Percentiles rank a stretch among this genome's conserved stretches.
Conservation (phyloP, 2,888 invertebrate genomes). For the Polymixis lichenea region DNA sequence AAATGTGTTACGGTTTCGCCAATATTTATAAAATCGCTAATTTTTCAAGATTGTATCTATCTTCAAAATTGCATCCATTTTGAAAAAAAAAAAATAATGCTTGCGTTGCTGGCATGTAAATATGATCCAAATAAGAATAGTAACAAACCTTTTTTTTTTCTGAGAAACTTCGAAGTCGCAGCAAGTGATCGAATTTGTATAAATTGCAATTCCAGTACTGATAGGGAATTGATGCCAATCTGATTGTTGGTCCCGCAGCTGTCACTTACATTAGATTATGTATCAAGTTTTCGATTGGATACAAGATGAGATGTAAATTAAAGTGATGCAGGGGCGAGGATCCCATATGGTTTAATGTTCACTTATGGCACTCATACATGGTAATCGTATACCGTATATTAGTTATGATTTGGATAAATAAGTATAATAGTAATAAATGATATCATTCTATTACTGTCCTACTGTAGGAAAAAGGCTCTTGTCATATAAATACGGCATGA, state of each 20-base stretch:
- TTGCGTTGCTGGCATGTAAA: neutral
- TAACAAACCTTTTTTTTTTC: slow-evolving; percentile 34
- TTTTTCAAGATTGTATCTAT: too few species aligned
- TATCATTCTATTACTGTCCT: too few species aligned
- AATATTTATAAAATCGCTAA: too few species aligned
- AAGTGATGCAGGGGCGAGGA: neutral
- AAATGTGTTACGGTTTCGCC: too few species aligned
- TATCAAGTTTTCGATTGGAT: slow-evolving; percentile 23
- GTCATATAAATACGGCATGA: neutral
- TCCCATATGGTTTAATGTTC: neutral
- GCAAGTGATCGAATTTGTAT: slow-evolving; percentile 47
- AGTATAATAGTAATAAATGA: too few species aligned
- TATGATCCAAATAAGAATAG: neutral
- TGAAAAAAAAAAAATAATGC: too few species aligned
- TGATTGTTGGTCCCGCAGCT: slow-evolving; percentile 41
- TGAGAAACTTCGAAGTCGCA: neutral
- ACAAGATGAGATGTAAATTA: slow-evolving; percentile 24
- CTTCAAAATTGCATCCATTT: too few species aligned
- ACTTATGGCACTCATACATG: neutral
- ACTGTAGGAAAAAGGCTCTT: too few species aligned
- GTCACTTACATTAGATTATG: slow-evolving; percentile 43
- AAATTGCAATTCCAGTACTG: slow-evolving; percentile 51
- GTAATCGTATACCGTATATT: too few species aligned
- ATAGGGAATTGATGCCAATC: slow-evolving; percentile 52
- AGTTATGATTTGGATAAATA: too few species aligned